Evolutionary conservation across 2,113 vertebrate species (phyloP).

Genomic region (Penelope pileata): DNA sequence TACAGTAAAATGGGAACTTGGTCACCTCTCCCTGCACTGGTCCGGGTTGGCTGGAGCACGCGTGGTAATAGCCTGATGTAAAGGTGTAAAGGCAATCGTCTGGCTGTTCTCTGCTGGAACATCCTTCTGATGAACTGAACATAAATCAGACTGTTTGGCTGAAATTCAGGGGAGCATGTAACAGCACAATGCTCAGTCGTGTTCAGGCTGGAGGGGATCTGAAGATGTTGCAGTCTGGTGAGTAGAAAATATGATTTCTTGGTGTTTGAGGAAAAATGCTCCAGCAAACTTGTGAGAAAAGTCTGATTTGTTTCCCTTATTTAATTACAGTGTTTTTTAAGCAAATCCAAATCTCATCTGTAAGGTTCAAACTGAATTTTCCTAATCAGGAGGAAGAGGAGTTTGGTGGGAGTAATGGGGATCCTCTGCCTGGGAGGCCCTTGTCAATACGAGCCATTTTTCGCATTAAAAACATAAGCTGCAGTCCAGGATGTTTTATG

Average conservation of each 20-base stretch:
- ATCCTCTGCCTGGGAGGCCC: background rate
- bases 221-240: conserved; percentile 29
- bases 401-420: background rate
- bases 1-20: conserved; percentile 2
- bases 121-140: background rate
- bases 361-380: background rate
- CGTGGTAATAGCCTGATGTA: background rate
- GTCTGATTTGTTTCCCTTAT: background rate
- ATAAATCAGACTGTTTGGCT: background rate
- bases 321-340: background rate
- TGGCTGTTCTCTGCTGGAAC: background rate
- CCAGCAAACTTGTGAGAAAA: background rate
- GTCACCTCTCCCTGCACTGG: background rate
- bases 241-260: background rate
- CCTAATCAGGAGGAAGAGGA: background rate
- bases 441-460: background rate
- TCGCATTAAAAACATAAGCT: background rate
- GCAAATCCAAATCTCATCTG: background rate
- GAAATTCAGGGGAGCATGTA: background rate
- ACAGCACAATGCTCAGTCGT: background rate
- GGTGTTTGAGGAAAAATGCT: background rate
- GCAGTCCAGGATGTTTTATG: background rate
- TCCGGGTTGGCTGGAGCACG: background rate
- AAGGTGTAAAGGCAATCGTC: background rate
- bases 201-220: background rate